Base-by-base conservation (phyloP, 2,113 vertebrate genomes). In the Callionymus lyra region DNA sequence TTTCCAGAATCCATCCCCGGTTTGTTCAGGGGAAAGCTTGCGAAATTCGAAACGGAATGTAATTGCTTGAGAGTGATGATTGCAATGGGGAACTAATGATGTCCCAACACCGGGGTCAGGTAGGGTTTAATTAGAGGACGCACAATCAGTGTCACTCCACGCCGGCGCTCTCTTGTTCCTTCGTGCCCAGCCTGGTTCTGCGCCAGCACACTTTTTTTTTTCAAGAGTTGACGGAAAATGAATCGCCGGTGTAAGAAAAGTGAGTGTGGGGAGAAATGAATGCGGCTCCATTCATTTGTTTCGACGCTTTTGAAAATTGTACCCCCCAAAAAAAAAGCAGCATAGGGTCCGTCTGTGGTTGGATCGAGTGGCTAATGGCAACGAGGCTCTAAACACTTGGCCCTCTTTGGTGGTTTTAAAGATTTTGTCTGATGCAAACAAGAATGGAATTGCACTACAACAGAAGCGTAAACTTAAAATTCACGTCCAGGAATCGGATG, bases 101-200 rank as follows among this genome's bases (percentile, higher is more conserved):
- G 90, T 91, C 87, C 87, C 89, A 91, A 91, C 91, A 90, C 87
- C 81, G 71, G 88, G 91, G 91, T 93, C 91, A 95, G 89, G 87
- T 85, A 82, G 85, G 88, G 90, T 91, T 95, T 94, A 95, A 94
- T 93, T 90, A 91, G 90, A 82, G 86, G 84, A 92, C 85, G 88
- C 91, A 89, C 87, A 92, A 91, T 91, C 88, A 88, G 88, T 91
- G 87, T 89, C 89, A 90, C 87, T 88, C 85, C 80, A 87, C 80
- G 83, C 85, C 84, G 78, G 72, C 71, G 55, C 70, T 59, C 70
- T 68, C 56, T 57, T 86, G 83, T 82, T 82, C 63, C 53, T n/a
- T 17, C 11, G 42, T 58, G 63, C 55, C n/a, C 54, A 66, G 71
- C 77, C 86, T 92, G 89, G 89, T 87, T 70, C 76, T 68, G 56